Evolutionary conservation across 1,140 invertebrate species (phyloP).

Genomic region (Heliconius melpomene): DNA sequence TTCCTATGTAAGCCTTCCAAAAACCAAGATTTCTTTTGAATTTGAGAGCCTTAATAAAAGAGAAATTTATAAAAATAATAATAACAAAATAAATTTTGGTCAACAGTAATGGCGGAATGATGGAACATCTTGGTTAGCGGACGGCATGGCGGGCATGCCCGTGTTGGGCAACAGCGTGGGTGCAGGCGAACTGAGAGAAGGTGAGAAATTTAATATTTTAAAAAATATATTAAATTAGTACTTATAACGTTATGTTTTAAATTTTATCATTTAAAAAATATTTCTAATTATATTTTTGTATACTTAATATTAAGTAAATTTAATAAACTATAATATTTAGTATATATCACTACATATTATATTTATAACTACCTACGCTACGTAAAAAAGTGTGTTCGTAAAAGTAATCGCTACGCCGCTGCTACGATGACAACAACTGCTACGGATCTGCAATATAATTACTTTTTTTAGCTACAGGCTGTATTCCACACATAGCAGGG

Average conservation of each 20-base stretch:
- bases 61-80: too few species aligned
- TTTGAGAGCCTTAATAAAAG: too few species aligned
- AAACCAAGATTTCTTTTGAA: too few species aligned
- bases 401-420: neutral
- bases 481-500: neutral
- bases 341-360: neutral
- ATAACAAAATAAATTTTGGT: neutral
- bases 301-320: too few species aligned
- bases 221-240: neutral
- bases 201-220: conserved; percentile 11
- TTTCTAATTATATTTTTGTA: too few species aligned
- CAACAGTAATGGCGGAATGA: conserved; percentile 51
- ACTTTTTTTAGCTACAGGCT: neutral
- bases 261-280: too few species aligned
- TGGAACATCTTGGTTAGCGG: conserved; percentile 50
- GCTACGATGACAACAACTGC: neutral
- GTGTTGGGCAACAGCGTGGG: conserved; percentile 71
- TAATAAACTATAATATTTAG: too few species aligned
- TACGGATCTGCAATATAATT: neutral
- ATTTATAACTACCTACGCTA: neutral
- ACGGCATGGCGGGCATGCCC: conserved; percentile 75
- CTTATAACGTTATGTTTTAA: too few species aligned
- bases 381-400: neutral
- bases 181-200: conserved; percentile 61
- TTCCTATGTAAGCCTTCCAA: too few species aligned